These are phyloP conservation scores for Gasterosteus nipponicus DNA, from an alignment of 2,113 vertebrate species.

Conservation along the genomic window DNA sequence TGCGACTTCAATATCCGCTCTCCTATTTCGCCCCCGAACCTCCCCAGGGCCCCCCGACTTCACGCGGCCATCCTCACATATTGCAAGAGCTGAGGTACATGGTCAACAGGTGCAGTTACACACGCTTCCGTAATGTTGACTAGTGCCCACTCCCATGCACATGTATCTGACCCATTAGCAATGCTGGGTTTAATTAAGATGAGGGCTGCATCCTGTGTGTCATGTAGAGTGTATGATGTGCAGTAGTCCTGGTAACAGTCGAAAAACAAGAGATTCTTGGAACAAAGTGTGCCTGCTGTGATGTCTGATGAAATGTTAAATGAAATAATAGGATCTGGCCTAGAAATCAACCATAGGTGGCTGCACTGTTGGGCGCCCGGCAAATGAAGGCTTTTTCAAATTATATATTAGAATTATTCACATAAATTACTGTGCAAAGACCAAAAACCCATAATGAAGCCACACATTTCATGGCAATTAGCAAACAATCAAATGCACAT, in stretches of 20 bases:
- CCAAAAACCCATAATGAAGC: constrained; percentile 53
- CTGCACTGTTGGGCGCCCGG: constrained; percentile 52
- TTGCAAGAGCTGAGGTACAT: too few species aligned
- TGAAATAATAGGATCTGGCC: constrained; percentile 65
- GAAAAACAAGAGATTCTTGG: constrained; percentile 55
- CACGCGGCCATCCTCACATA: too few species aligned
- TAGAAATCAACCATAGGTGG: constrained; percentile 69
- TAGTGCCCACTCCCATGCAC: too few species aligned
- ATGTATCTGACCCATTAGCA: too few species aligned
- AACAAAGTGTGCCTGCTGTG: constrained; percentile 73
- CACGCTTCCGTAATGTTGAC: too few species aligned
- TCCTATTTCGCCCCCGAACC: too few species aligned
- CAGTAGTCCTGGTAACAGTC: constrained; percentile 67
- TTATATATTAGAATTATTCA: constrained; percentile 62
- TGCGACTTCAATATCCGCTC: too few species aligned
- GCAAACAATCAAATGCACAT: constrained; percentile 37
- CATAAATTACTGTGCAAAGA: constrained; percentile 55
- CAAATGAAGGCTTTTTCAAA: constrained; percentile 54
- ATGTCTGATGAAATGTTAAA: constrained; percentile 77
- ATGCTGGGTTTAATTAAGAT: too few species aligned
- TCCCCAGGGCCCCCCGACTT: too few species aligned
- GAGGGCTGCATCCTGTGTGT: neutral
- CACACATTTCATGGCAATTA: constrained; percentile 47
- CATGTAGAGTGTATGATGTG: constrained; percentile 54
- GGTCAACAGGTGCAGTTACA: too few species aligned